Percentiles rank a stretch among this genome's conserved stretches.
Conservation (phyloP, 2,797 vertebrate genomes). For the Ambastaia sidthimunki region DNA sequence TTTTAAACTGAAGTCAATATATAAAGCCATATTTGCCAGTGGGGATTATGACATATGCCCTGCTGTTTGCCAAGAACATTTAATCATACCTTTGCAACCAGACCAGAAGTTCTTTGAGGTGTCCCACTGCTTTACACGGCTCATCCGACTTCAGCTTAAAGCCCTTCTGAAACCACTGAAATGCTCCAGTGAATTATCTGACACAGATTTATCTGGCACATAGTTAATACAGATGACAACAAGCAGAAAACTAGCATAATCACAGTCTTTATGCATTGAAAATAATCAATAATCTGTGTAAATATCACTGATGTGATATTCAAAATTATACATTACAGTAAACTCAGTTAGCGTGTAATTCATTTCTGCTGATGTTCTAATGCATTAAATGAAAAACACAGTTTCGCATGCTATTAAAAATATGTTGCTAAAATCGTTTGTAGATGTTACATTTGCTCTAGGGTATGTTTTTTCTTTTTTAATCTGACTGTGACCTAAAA, state of each 20-base stretch:
- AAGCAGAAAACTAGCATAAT: background rate
- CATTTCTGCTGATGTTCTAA: background rate
- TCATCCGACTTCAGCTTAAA: background rate
- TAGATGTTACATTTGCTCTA: background rate
- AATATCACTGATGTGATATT: background rate
- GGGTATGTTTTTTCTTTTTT: constrained; percentile 1
- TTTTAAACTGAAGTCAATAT: background rate
- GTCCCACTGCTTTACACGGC: constrained; percentile 41
- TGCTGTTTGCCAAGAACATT: constrained; percentile 48
- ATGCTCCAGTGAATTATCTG: background rate
- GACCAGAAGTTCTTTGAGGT: constrained; percentile 18
- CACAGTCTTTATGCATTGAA: background rate
- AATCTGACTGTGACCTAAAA: constrained; percentile 40
- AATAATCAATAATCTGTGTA: no score
- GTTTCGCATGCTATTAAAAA: background rate
- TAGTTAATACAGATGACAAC: background rate
- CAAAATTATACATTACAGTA: background rate
- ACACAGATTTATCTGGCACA: background rate
- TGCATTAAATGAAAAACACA: background rate
- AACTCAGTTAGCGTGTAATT: background rate
- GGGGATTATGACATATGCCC: constrained; percentile 37
- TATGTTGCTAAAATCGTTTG: background rate
- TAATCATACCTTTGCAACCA: constrained; percentile 44
- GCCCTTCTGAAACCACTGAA: background rate
- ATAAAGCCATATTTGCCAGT: constrained; percentile 14